These are phyloP conservation scores for Xylocopa sonorina DNA, from an alignment of 1,140 invertebrate genomes.

Conservation along the genomic window DNA sequence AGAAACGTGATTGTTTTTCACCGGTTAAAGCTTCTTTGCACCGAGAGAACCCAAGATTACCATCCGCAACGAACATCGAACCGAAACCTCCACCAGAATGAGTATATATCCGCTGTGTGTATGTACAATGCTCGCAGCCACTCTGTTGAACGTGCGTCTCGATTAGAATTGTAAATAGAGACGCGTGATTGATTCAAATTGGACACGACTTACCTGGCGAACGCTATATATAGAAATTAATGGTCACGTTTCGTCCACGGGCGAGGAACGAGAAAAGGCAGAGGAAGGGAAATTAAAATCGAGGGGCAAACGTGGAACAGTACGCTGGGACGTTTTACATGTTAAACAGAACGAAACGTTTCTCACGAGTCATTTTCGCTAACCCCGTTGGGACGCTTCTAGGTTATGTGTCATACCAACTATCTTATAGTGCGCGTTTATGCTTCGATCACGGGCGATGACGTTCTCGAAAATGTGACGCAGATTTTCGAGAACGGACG, in stretches of 20 bases:
- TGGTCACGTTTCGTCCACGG: constrained; percentile 7
- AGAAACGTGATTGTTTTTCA: too few relatives aligned
- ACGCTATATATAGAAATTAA: constrained; percentile 28
- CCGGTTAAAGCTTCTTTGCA: too few relatives aligned
- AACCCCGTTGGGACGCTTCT: constrained; percentile 45
- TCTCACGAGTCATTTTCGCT: constrained; percentile 44
- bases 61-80: constrained; percentile 22
- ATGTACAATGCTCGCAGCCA: constrained; percentile 24
- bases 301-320: too few relatives aligned
- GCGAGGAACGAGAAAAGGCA: too few relatives aligned
- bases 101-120: constrained; percentile 5
- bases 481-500: constrained; percentile 18
- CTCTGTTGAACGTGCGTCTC: constrained; percentile 2
- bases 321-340: constrained; percentile 16
- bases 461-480: constrained; percentile 44
- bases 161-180: constrained; percentile 19
- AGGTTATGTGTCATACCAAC: constrained; percentile 50
- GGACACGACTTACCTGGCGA: constrained; percentile 15
- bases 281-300: background rate
- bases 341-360: constrained; percentile 46
- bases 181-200: constrained; percentile 37
- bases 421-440: constrained; percentile 36
- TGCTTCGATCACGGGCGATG: constrained; percentile 42
- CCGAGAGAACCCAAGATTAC: constrained; percentile 41
- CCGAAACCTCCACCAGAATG: background rate